A percentile compares a stretch with the other conserved stretches of the same genome.
Conservation (phyloP, 2,888 invertebrate species). For the Altica lythri region DNA sequence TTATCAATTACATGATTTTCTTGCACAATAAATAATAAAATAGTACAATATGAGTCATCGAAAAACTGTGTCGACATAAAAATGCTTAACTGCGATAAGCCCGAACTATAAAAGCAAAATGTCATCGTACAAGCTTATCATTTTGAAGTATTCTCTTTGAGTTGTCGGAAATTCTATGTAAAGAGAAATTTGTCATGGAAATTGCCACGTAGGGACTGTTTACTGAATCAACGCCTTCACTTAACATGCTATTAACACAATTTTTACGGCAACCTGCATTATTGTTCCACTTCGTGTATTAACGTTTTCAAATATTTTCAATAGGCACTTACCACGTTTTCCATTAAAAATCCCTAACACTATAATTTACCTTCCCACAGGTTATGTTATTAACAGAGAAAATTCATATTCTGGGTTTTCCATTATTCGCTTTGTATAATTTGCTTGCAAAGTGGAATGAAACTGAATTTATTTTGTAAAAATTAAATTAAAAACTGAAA, state of each 20-base stretch:
- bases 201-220: slow-evolving; percentile 23
- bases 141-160: slow-evolving; percentile 25
- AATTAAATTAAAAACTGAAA: too few relatives aligned
- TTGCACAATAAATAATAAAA: too few relatives aligned
- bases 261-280: slow-evolving; percentile 9
- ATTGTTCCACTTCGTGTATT: slow-evolving; percentile 13
- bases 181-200: slow-evolving; percentile 24
- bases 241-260: slow-evolving; percentile 19
- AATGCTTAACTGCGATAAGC: slow-evolving; percentile 22
- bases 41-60: slow-evolving; percentile 24
- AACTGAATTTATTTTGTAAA: too few relatives aligned
- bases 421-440: too few relatives aligned
- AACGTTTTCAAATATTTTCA: too few relatives aligned
- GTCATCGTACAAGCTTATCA: slow-evolving; percentile 25
- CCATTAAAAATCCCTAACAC: too few relatives aligned
- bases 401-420: too few relatives aligned
- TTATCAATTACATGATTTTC: too few relatives aligned
- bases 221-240: slow-evolving; percentile 19
- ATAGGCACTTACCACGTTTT: too few relatives aligned
- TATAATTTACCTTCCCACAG: too few relatives aligned
- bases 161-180: slow-evolving; percentile 18
- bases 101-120: slow-evolving; percentile 22
- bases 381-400: too few relatives aligned
- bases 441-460: too few relatives aligned
- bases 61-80: slow-evolving; percentile 22